These are phyloP conservation scores for Hartigia nigra DNA, from an alignment of 2,888 invertebrate species.

Conservation along the genomic window DNA sequence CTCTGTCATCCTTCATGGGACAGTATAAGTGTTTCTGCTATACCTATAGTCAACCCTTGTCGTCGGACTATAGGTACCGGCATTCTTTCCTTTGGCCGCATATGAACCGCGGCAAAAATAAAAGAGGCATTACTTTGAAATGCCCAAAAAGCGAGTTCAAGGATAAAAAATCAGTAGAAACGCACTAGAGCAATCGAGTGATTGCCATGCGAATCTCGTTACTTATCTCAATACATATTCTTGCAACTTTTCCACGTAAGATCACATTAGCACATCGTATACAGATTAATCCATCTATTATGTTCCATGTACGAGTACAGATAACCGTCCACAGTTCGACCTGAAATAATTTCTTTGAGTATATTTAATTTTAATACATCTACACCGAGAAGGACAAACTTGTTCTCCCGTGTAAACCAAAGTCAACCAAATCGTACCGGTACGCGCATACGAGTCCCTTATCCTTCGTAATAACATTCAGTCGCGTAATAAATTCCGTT, in stretches of 20 bases:
- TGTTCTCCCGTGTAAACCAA: too few species aligned
- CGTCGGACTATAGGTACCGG: neutral
- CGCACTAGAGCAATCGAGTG: neutral
- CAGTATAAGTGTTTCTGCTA: neutral
- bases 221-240: too few species aligned
- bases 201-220: neutral
- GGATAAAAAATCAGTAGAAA: neutral
- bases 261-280: neutral
- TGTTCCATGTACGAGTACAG: neutral
- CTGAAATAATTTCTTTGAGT: neutral
- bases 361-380: too few species aligned
- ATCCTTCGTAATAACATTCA: neutral
- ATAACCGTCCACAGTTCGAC: neutral
- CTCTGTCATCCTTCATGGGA: neutral
- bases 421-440: neutral
- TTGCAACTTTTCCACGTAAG: neutral
- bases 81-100: neutral
- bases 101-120: neutral
- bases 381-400: too few species aligned
- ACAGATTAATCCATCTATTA: too few species aligned
- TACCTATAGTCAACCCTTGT: neutral
- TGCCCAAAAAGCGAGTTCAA: neutral
- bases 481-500: neutral
- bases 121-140: neutral
- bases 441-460: neutral